Evolutionary conservation across 2,113 vertebrate species (phyloP).

Genomic region (Oreochromis spilurus): DNA sequence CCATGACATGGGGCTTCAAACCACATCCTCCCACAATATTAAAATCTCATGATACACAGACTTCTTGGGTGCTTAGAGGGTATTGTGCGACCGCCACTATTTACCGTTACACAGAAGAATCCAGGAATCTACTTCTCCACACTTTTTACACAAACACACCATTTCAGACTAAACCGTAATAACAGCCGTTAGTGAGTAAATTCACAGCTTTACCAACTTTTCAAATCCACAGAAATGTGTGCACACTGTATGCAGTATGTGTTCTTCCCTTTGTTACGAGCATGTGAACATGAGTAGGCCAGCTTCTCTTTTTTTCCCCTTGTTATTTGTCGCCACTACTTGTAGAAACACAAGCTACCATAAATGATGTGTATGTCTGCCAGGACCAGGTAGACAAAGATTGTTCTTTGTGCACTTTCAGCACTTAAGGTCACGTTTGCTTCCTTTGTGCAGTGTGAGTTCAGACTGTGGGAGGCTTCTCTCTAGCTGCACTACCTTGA

Average conservation of each 20-base stretch:
- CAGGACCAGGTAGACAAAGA: neutral
- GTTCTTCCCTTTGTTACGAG: neutral
- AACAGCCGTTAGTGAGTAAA: neutral
- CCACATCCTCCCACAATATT: neutral
- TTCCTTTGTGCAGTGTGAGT: neutral
- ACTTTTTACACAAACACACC: neutral
- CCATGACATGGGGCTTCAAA: neutral
- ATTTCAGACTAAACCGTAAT: neutral
- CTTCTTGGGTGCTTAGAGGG: neutral
- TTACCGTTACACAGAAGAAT: neutral
- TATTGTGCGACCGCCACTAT: neutral
- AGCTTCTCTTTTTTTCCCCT: neutral
- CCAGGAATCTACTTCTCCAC: neutral
- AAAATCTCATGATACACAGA: neutral
- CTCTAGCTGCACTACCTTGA: conserved; percentile 7
- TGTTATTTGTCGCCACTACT: neutral
- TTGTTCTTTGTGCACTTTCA: neutral
- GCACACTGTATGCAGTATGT: neutral
- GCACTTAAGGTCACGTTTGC: neutral
- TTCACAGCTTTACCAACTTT: neutral
- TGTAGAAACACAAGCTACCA: neutral
- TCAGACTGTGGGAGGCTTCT: neutral
- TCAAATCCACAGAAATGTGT: neutral
- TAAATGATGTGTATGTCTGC: neutral
- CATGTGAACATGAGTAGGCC: neutral